Conservation (phyloP, 1,140 invertebrate genomes). For the Mamestra configurata region DNA sequence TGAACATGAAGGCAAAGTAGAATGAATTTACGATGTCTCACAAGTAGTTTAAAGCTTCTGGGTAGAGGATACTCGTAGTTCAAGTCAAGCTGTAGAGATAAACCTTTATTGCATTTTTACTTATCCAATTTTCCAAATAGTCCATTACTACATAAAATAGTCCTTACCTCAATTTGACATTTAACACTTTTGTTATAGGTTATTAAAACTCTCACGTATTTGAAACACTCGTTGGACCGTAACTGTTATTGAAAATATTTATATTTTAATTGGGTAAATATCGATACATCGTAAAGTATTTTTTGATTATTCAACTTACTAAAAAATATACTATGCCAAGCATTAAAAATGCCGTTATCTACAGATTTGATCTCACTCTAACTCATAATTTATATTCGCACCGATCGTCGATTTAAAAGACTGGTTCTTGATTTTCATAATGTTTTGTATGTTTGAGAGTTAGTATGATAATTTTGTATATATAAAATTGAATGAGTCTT, state of each 20-base stretch:
- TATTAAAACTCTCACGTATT: neutral
- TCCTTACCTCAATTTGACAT: neutral
- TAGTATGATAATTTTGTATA: conserved; percentile 35
- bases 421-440: conserved; percentile 35
- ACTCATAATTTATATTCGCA: conserved; percentile 48
- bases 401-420: conserved; percentile 20
- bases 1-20: no score
- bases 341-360: conserved; percentile 31
- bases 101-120: no score
- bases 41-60: no score
- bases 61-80: no score
- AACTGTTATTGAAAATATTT: neutral
- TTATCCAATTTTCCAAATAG: neutral
- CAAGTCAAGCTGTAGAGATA: no score
- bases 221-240: neutral
- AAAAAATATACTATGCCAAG: conserved; percentile 21
- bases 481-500: conserved; percentile 48
- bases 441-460: conserved; percentile 34
- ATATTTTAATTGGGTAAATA: conserved; percentile 1
- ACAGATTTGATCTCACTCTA: conserved; percentile 40
- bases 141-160: neutral
- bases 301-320: conserved; percentile 15
- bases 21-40: no score
- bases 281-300: conserved; percentile 9
- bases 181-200: neutral